Conservation (phyloP, 1,140 invertebrate species). For the Hormaphis cornu region DNA sequence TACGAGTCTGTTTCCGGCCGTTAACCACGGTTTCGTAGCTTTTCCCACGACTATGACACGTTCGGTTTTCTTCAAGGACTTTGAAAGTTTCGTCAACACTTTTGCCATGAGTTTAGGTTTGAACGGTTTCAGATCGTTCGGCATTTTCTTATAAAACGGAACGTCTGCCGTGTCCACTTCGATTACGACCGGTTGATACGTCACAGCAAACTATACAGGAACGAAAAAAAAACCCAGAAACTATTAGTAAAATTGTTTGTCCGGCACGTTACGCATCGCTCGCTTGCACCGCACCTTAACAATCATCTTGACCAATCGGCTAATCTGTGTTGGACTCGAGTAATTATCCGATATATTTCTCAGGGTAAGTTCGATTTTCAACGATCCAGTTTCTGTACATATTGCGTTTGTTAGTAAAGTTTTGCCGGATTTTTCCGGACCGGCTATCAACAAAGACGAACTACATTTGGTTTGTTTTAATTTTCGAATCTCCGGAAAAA, state of each 20-base stretch:
- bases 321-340: not conserved
- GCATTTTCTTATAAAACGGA: constrained; percentile 8
- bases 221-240: not conserved
- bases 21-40: not conserved
- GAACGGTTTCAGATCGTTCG: not conserved
- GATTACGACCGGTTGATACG: not conserved
- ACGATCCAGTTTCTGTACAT: not conserved
- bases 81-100: not conserved
- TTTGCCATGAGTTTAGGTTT: not conserved
- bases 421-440: not conserved
- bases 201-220: not conserved
- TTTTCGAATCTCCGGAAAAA: not conserved
- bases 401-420: not conserved
- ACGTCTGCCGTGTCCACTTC: not conserved
- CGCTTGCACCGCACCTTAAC: not conserved
- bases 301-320: not conserved
- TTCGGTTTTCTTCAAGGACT: not conserved
- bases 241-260: not conserved
- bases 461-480: not conserved
- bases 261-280: not conserved
- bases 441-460: not conserved
- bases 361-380: not conserved
- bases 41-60: not conserved
- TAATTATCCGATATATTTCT: constrained; percentile 3
- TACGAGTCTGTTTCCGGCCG: not conserved